A percentile compares a stretch with the other conserved stretches of the same genome.
Evolutionary conservation across 2,888 invertebrate genomes (phyloP).

Genomic region (Rhimphoctona megacephalus): DNA sequence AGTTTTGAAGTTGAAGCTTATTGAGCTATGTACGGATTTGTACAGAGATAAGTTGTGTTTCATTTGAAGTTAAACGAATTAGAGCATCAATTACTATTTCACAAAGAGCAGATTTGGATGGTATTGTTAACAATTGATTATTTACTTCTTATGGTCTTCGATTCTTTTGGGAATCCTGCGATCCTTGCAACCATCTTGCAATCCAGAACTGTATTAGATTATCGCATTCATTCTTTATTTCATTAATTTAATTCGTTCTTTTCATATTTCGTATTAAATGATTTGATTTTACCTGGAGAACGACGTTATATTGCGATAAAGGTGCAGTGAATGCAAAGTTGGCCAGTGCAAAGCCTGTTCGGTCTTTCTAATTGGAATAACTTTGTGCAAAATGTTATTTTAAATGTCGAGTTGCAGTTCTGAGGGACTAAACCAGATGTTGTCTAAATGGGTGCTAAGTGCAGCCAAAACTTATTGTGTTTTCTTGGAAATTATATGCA

Average conservation of each 20-base stretch:
- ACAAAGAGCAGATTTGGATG: not conserved
- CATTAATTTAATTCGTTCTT: no score
- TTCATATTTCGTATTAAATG: not conserved
- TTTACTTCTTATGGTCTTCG: not conserved
- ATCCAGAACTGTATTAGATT: no score
- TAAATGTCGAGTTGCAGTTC: not conserved
- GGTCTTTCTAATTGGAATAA: not conserved
- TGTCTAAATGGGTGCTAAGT: not conserved
- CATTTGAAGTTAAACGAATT: not conserved
- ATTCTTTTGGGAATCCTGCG: not conserved
- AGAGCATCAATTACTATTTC: no score
- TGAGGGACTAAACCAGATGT: not conserved
- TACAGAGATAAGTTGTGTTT: not conserved
- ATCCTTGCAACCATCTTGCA: not conserved
- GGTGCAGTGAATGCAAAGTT: not conserved
- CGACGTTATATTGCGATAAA: no score
- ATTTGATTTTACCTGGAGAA: no score
- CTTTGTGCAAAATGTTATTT: not conserved
- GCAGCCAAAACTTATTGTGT: not conserved
- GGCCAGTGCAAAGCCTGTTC: no score
- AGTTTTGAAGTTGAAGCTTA: not conserved
- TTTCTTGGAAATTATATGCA: no score
- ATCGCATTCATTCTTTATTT: no score
- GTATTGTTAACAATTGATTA: no score
- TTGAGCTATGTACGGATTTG: not conserved